Conservation (phyloP, 1,140 invertebrate genomes). For the Brachionus plicatilis region DNA sequence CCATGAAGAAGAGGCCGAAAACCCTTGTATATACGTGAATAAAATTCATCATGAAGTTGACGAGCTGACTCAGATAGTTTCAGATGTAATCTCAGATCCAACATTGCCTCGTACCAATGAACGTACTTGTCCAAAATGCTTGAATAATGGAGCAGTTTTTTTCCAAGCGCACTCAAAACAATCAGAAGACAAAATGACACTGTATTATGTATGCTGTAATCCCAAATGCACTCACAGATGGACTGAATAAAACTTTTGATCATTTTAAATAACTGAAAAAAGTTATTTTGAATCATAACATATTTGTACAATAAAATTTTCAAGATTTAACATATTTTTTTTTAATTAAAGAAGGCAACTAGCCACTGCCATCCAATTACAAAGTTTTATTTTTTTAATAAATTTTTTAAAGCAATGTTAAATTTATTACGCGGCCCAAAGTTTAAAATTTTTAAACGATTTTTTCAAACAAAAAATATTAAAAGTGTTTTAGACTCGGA, state of each 20-base stretch:
- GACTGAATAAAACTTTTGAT: slow-evolving; percentile 72
- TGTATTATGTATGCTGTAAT: slow-evolving; percentile 97
- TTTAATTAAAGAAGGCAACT: neutral
- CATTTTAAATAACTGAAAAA: neutral
- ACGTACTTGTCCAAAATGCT: slow-evolving; percentile 93
- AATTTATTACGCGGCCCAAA: neutral
- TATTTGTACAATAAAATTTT: neutral
- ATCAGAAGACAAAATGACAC: slow-evolving; percentile 96
- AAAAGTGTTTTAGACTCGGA: neutral
- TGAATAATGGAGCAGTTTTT: slow-evolving; percentile 82
- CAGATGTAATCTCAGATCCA: slow-evolving; percentile 94
- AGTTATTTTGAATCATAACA: neutral
- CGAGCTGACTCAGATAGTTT: slow-evolving; percentile 40
- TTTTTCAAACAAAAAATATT: neutral
- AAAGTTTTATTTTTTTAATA: neutral
- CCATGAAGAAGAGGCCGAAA: slow-evolving; percentile 88
- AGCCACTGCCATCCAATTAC: neutral
- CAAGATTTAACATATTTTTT: neutral
- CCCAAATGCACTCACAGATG: slow-evolving; percentile 86
- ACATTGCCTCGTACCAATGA: slow-evolving; percentile 95
- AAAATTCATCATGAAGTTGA: slow-evolving; percentile 99
- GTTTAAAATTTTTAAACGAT: neutral
- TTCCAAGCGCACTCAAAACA: slow-evolving; percentile 87
- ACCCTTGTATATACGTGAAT: slow-evolving; percentile 98
- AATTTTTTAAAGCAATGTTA: neutral